A percentile compares a stretch with the other conserved stretches of the same genome.
Evolutionary conservation across 92 coral and sea anemone genomes (phyloP).

Genomic region (Plumapathes pennacea): DNA sequence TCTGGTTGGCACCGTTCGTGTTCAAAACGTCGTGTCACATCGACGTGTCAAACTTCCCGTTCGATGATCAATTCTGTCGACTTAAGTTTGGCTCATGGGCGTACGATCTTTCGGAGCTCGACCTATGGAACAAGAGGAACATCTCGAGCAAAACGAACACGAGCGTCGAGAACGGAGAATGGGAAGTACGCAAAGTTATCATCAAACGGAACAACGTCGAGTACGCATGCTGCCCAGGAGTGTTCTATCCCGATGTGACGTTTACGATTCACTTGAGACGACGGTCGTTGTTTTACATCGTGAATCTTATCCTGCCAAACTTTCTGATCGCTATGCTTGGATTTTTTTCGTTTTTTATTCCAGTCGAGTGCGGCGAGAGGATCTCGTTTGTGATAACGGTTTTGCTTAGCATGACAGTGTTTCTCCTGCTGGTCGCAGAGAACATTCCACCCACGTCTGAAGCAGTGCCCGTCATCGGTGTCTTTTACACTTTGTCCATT

Average conservation of each 20-base stretch:
- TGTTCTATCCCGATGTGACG: constrained; percentile 56
- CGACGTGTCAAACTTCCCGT: constrained; percentile 71
- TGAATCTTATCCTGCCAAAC: constrained; percentile 73
- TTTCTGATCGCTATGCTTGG: constrained; percentile 79
- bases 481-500: constrained; percentile 78
- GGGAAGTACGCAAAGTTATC: constrained; percentile 53
- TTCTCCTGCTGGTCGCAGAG: constrained; percentile 77
- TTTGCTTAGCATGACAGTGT: constrained; percentile 80
- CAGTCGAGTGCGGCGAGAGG: constrained; percentile 86
- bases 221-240: constrained; percentile 65
- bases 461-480: constrained; percentile 87
- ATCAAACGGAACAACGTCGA: constrained; percentile 17
- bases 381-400: constrained; percentile 85
- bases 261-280: constrained; percentile 49
- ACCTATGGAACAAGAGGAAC: constrained; percentile 20
- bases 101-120: constrained; percentile 25
- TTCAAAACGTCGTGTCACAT: constrained; percentile 74
- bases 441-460: constrained; percentile 85
- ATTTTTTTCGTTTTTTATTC: constrained; percentile 74
- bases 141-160: constrained; percentile 39
- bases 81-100: constrained; percentile 86
- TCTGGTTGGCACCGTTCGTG: constrained; percentile 85
- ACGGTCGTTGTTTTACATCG: constrained; percentile 66
- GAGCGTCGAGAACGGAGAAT: constrained; percentile 71
- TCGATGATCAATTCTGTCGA: constrained; percentile 59